Base-by-base conservation (phyloP, 2,888 invertebrate species). In the Mallateleia sp. region DNA sequence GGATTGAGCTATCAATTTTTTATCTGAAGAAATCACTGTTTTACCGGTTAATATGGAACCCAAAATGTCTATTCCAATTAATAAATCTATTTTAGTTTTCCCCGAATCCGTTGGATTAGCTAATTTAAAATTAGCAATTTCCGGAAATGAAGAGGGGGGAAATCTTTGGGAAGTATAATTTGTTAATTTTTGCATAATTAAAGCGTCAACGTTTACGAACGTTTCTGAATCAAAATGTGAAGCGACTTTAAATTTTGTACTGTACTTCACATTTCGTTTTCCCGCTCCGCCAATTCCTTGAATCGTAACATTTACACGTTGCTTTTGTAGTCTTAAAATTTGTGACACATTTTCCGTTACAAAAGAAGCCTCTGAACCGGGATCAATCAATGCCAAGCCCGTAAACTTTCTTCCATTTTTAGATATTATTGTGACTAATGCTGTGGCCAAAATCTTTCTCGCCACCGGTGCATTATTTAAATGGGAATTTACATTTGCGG, bases 1-100 rank as follows among this genome's bases (percentile, higher is more conserved):
- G 18, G 58, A 58, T 34, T 58, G 58, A 5, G 58, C 34, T 5
- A 38, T 60, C 14, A 60, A 25, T 14, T 60, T 38, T 25, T 38
- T 60, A 18, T 60, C 60, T 2, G 4, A 2, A 1, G 60, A 38
- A 15, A 38, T 42, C 4, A 60, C 5, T 2, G 38, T 38, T 4
- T 60, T 20, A 20, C 60, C 60, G 0, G 60, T 60, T 11, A 38
- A 38, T 8, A 60, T 42, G 1, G 60, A 20, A 2, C 18, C 60
- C 0, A 60, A 5, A 60, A 4, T 8, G 22, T 60, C 60, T 18
- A 60, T 14, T 8, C 38, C 38, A 14, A 42, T 60, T 11, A 42
- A 20, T 22, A 60, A 1, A 60, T 34, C 38, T n/a, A n/a, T n/a
- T n/a, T n/a, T n/a, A n/a, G n/a, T n/a, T n/a, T n/a, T n/a, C n/a